Base-by-base conservation (phyloP, 2,113 vertebrate genomes). In the Cryptomyrus ogoouensis region DNA sequence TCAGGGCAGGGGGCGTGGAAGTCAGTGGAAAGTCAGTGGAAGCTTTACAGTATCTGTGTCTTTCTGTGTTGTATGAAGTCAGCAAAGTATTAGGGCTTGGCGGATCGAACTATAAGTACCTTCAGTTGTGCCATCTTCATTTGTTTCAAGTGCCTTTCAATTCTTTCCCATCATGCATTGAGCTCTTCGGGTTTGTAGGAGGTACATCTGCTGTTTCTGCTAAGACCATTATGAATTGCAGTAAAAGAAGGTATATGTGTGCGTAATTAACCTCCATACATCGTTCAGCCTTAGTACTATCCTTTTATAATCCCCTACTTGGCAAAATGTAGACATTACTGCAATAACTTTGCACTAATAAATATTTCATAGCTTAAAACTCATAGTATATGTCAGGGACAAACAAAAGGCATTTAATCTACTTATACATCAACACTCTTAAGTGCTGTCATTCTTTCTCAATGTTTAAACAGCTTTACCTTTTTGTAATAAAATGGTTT, bases 401-500 rank as follows among this genome's bases (percentile, higher is more conserved):
- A 66, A 89, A 66, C 17, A 58, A 52, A 49, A 83, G 21, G 52
- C n/a, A 27, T 17, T 47, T 89, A 52, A 19, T 90, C 21, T 52
- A 21, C 39, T 84, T 84, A 66, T 8, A 9, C 9, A 83, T 50
- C 15, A 31, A 8, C 62, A 46, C 3, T 31, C 83, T 70, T 42
- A 62, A n/a, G 35, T 27, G 83, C 66, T 19, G 39, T 47, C 44
- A n/a, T n/a, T 46, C 44, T 84, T 84, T 44, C 44, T 44, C 2
- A 13, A 0, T 84, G 83, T 47, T 47, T 47, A 17, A 83, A 66
- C 85, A 35, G 83, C 91, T 56, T 89, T 91, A 84, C n/a, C 24
- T 47, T 92, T 89, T 74, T 90, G 91, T 95, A 93, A 95, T 46
- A 27, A 93, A 88, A 90, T 17, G 46, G 3, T 84, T 47, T n/a